Percentiles rank a stretch among this genome's conserved stretches.
Conservation (phyloP, 2,888 invertebrate genomes). For the Gymnocheta viridis region DNA sequence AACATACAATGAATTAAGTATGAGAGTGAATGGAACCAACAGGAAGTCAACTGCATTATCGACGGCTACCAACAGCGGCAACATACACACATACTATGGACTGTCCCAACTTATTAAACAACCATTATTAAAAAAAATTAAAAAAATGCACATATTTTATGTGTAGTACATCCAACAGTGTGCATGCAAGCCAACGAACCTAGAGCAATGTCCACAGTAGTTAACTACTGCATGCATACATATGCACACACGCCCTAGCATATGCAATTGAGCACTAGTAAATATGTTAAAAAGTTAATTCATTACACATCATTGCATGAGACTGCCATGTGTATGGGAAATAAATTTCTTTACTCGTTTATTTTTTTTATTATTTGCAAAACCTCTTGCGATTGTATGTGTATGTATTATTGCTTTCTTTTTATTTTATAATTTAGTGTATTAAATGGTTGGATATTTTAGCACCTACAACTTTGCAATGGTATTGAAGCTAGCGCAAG, state of each 20-base stretch:
- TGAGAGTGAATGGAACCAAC: constrained; percentile 35
- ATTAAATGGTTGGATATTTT: constrained; percentile 60
- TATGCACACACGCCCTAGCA: constrained; percentile 30
- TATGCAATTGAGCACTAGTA: constrained; percentile 66
- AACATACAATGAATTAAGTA: constrained; percentile 34
- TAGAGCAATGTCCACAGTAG: constrained; percentile 44
- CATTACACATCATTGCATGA: constrained; percentile 76
- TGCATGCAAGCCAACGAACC: constrained; percentile 63
- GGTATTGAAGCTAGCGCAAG: constrained; percentile 42
- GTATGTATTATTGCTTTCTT: not conserved
- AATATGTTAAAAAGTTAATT: constrained; percentile 70
- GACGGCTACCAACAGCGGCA: constrained; percentile 45
- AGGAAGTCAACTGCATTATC: constrained; percentile 67
- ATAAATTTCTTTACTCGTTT: constrained; percentile 54
- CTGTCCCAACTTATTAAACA: constrained; percentile 62
- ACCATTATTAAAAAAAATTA: constrained; percentile 40
- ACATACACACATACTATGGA: not conserved
- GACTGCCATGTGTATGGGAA: constrained; percentile 58
- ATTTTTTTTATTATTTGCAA: constrained; percentile 7
- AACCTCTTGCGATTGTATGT: constrained; percentile 33
- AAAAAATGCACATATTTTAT: not conserved
- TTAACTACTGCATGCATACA: not conserved
- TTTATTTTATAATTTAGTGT: constrained; percentile 48
- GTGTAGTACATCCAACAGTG: not conserved
- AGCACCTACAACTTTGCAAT: constrained; percentile 64